Base-by-base conservation (phyloP, 2,113 vertebrate species). In the Euleptes europaea region DNA sequence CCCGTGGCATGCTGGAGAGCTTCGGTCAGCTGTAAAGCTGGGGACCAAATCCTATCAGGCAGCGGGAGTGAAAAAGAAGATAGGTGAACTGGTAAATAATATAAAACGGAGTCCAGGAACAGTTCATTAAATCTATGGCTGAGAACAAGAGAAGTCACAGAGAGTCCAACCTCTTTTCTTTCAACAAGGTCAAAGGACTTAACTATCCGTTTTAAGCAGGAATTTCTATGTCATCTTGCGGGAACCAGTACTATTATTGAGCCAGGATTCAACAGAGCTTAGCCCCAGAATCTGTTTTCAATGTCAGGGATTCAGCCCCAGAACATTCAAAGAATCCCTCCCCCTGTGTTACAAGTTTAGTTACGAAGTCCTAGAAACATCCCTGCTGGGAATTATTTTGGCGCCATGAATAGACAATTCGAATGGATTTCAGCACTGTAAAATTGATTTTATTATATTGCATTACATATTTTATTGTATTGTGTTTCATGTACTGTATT, bases 1-100 rank as follows among this genome's bases (percentile, higher is more conserved):
- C 89, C 92, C 89, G 60, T 89, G 90, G 88, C 88, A 88, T 92
- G 88, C 66, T 84, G 67, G 84, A 76, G 81, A 94, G 76, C 72
- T 79, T 93, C 80, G 91, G 86, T 72, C 83, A 86, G 67, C 79
- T 86, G 72, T 87, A 86, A 78, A 88, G 85, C 14, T 33, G 84
- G 89, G 66, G 54, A 66, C 71, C 38, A 88, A 80, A 87, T 86
- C 67, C 84, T 70, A 82, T 51, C 28, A 88, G 65, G 35, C 54
- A 85, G 10, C 10, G 12, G 1, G 72, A 87, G 31, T 40, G 47
- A 69, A 84, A 90, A 26, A 67, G 0, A 71, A 82, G 17, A 3
- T 67, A 11, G 71, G n/a, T 54, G 84, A 89, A 90, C 79, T 85
- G 35, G 84, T 76, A 88, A 92, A 90, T 88, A 67, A 91, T 82